Percentiles rank a stretch among this genome's conserved stretches.
These are phyloP conservation scores for Daubentonia madagascariensis DNA, from an alignment of 2,113 vertebrate species.

Conservation along the genomic window DNA sequence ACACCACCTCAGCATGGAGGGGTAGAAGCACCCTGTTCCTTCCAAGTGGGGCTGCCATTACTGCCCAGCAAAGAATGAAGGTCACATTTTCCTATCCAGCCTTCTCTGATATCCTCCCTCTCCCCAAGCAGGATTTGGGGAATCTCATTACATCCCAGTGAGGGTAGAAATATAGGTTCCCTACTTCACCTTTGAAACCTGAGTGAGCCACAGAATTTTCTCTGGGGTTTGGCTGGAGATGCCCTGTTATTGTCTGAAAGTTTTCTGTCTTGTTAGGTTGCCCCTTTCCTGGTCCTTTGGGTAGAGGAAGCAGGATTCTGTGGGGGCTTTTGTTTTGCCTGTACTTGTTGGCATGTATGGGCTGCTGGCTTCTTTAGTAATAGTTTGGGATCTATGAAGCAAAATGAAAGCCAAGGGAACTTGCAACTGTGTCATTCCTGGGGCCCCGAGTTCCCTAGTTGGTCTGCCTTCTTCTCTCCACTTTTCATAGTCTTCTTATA, in stretches of 20 bases:
- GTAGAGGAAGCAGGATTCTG: background rate
- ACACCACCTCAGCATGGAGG: background rate
- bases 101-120: background rate
- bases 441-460: background rate
- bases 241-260: background rate
- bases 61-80: no score
- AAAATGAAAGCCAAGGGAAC: background rate
- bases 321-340: background rate
- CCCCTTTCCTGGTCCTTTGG: background rate
- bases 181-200: background rate
- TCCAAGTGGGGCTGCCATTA: background rate
- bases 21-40: background rate
- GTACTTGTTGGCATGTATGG: background rate
- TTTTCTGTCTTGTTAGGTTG: background rate
- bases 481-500: background rate
- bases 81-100: background rate
- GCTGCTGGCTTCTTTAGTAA: background rate
- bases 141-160: background rate
- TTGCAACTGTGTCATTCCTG: no score
- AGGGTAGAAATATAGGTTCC: background rate
- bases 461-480: background rate
- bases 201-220: background rate
- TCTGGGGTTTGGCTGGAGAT: background rate
- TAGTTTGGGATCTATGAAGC: background rate
- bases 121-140: no score